Evolutionary conservation across 2,797 vertebrate species (phyloP), one percentile per base, ranked within the genome.

Genomic region (Tokudaia tokunoshimensis): DNA sequence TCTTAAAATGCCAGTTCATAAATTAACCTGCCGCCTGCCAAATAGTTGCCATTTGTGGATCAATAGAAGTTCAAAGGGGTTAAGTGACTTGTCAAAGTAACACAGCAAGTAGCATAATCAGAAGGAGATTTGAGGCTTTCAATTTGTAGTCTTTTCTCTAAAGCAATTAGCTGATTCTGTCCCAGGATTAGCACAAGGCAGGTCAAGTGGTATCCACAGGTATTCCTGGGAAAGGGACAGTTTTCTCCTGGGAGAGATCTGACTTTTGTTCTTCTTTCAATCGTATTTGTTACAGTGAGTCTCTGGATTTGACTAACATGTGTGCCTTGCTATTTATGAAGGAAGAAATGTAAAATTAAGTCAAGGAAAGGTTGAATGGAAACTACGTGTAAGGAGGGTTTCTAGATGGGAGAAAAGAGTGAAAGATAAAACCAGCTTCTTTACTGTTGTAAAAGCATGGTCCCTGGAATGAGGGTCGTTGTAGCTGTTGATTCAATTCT

Each of bases 31-130:
- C 94, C 59, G 29, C 92, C 96, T 95, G 91, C 91, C 95, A 95
- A 92, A 87, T 76, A 96, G 65, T 96, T 97, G 70, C 59, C 86
- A 59, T 97, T 96, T 97, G 94, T 95, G 96, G 94, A 94, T 97
- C 92, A 96, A 92, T 97, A 94, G 92, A 97, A 94, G 91, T 92
- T 91, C 83, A 85, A 57, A 89, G 79, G 95, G 89, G 82, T 96
- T 97, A 94, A 97, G 83, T 96, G 83, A 92, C 79, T 94, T 93
- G 70, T 97, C 94, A 96, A 20, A 94, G 92, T 83, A 92, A 95
- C 72, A 59, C 65, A 96, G 93, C 78, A 81, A 92, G 82, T 0
- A 10, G 57, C 92, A 95, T 59, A 92, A 84, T 94, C 65, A 86
- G 93, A 67, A 41, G 55, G 94, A 65, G 72, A 91, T 78, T 44